Percentiles rank a stretch among this genome's conserved stretches.
These are phyloP conservation scores for Siniperca chuatsi DNA, from an alignment of 2,113 vertebrate genomes.

Conservation along the genomic window DNA sequence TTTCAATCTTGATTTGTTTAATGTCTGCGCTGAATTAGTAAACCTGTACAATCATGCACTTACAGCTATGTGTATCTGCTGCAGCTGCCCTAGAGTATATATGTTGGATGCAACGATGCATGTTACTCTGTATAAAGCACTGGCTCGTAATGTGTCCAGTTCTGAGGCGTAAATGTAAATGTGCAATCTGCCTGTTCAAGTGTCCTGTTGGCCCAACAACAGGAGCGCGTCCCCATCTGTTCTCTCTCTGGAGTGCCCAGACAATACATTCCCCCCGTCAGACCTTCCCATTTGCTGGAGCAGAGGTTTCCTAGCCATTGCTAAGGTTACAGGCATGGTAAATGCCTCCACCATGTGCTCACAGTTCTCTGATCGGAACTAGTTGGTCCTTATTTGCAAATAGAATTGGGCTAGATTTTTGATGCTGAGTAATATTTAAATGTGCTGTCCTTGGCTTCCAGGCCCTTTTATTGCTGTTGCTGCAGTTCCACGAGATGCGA, in stretches of 20 bases:
- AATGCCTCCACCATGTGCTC: conserved; percentile 56
- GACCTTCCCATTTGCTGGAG: conserved; percentile 65
- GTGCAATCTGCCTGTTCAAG: conserved; percentile 89
- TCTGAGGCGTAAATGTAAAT: conserved; percentile 90
- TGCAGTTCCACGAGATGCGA: conserved; percentile 63
- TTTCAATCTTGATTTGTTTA: conserved; percentile 31
- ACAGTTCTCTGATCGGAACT: conserved; percentile 57
- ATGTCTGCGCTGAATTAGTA: conserved; percentile 7
- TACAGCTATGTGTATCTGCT: conserved; percentile 19
- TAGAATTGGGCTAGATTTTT: conserved; percentile 19
- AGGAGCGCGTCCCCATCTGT: conserved; percentile 94
- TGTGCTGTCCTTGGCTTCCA: conserved; percentile 54
- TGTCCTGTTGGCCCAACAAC: conserved; percentile 89
- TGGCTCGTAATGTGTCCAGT: conserved; percentile 58
- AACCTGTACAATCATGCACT: conserved; percentile 19
- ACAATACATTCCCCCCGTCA: conserved; percentile 78
- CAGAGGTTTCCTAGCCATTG: conserved; percentile 68
- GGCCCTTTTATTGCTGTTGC: conserved; percentile 60
- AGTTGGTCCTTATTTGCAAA: conserved; percentile 52
- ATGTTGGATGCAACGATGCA: conserved; percentile 23
- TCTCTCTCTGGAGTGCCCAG: conserved; percentile 83
- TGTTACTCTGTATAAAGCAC: conserved; percentile 42
- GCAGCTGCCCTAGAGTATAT: neutral
- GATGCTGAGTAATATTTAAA: conserved; percentile 72
- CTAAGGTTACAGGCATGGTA: conserved; percentile 68